Evolutionary conservation across 2,888 invertebrate species (phyloP).

Genomic region (Microctonus hyperodae): DNA sequence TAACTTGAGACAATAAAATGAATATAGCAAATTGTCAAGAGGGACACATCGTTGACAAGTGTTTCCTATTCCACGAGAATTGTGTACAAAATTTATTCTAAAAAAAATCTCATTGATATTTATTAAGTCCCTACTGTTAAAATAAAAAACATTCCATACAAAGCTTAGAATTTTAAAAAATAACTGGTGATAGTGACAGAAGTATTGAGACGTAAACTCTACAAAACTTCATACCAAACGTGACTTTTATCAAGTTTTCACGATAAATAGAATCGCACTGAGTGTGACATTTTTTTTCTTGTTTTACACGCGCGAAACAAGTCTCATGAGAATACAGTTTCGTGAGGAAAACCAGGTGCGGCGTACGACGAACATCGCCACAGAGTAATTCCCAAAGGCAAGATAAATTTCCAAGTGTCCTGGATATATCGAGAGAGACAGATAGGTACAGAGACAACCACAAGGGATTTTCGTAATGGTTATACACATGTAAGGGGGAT

Average conservation of each 20-base stretch:
- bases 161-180: too few relatives aligned
- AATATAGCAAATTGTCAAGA: neutral
- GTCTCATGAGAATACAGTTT: slow-evolving; percentile 8
- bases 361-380: slow-evolving; percentile 4
- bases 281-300: slow-evolving; percentile 3
- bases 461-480: slow-evolving; percentile 24
- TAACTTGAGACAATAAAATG: neutral
- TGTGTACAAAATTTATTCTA: slow-evolving; percentile 36
- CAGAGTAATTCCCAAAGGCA: slow-evolving; percentile 10
- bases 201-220: neutral
- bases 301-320: neutral
- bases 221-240: neutral
- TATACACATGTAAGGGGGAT: slow-evolving; percentile 29
- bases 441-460: slow-evolving; percentile 16
- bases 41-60: slow-evolving; percentile 36
- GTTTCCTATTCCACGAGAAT: slow-evolving; percentile 47
- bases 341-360: neutral
- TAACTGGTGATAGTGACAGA: neutral
- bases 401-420: slow-evolving; percentile 10
- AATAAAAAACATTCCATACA: too few relatives aligned
- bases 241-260: neutral
- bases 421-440: slow-evolving; percentile 19
- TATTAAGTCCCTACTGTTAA: too few relatives aligned
- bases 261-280: neutral
- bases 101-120: neutral